phyloP scores from a whole-genome alignment of 2,888 invertebrate species.

The Dilophus febrilis region DNA sequence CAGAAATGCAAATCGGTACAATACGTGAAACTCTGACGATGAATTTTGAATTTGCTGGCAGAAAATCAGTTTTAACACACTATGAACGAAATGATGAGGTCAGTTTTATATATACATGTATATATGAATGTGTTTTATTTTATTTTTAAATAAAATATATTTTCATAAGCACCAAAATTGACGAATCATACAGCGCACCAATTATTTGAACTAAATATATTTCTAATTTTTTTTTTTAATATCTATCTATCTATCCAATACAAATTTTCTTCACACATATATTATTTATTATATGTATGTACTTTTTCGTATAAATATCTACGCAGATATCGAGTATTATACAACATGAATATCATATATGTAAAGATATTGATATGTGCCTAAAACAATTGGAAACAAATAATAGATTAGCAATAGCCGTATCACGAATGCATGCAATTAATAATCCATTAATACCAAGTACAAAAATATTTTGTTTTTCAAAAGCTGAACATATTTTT shows the following conservation, averaged over 20 bases:
- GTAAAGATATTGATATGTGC: slow-evolving; percentile 24
- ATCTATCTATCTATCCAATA: too few species aligned
- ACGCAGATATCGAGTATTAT: too few species aligned
- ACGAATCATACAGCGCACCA: too few species aligned
- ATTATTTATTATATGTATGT: too few species aligned
- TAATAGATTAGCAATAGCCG: slow-evolving; percentile 19
- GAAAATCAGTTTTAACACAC: slow-evolving; percentile 21
- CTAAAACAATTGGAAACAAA: slow-evolving; percentile 17
- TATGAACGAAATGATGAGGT: slow-evolving; percentile 23
- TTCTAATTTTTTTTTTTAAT: too few species aligned
- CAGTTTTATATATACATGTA: background rate
- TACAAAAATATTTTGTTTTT: slow-evolving; percentile 23
- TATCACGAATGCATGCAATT: slow-evolving; percentile 23
- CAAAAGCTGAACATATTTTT: slow-evolving; percentile 23
- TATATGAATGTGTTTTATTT: too few species aligned
- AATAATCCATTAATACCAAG: slow-evolving; percentile 23
- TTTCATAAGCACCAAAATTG: too few species aligned
- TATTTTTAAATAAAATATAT: too few species aligned
- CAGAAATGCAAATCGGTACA: slow-evolving; percentile 19
- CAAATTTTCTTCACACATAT: too few species aligned
- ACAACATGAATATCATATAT: slow-evolving; percentile 21
- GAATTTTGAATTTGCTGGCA: slow-evolving; percentile 21
- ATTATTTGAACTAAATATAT: too few species aligned
- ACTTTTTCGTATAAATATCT: slow-evolving; percentile 22
- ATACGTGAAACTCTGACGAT: slow-evolving; percentile 18